Evolutionary conservation across 92 coral and sea anemone species (phyloP).

Genomic region (Scolanthus callimorphus): DNA sequence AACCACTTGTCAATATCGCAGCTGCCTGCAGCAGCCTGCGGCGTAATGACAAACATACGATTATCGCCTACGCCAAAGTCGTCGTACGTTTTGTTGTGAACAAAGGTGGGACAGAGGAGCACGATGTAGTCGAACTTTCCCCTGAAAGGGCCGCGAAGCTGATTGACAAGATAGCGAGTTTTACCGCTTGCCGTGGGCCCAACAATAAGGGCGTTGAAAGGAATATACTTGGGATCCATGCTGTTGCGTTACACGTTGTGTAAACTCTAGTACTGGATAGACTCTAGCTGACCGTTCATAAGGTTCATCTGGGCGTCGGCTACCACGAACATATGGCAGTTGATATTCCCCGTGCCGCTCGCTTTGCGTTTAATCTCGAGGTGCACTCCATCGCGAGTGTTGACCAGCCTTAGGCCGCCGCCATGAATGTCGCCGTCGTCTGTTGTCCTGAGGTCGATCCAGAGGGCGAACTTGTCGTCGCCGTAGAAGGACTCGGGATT

Average conservation of each 20-base stretch:
- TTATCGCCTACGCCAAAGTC: slow-evolving; percentile 14
- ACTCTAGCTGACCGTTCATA: slow-evolving; percentile 11
- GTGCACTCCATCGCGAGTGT: slow-evolving; percentile 23
- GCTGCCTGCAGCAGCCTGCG: too few species aligned
- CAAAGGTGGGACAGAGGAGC: slow-evolving; percentile 19
- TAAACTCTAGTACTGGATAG: slow-evolving; percentile 22
- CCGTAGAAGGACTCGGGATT: slow-evolving; percentile 3
- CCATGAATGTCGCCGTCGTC: slow-evolving; percentile 20
- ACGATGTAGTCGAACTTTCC: slow-evolving; percentile 30
- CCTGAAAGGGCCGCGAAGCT: slow-evolving; percentile 10
- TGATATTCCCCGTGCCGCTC: slow-evolving; percentile 12
- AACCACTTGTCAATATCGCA: neutral
- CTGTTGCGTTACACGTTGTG: neutral
- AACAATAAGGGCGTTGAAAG: slow-evolving; percentile 19
- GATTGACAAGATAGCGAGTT: slow-evolving; percentile 19
- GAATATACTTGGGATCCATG: slow-evolving; percentile 5
- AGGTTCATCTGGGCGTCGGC: slow-evolving; percentile 18
- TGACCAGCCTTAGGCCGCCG: slow-evolving; percentile 19
- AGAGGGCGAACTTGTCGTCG: too few species aligned
- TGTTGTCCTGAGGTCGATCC: slow-evolving; percentile 17
- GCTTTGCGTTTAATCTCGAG: slow-evolving; percentile 25
- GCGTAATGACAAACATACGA: slow-evolving; percentile 12
- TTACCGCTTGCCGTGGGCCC: slow-evolving; percentile 32
- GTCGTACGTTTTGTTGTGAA: slow-evolving; percentile 12
- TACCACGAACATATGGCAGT: slow-evolving; percentile 12